Conservation (phyloP, 2,113 vertebrate species). For the Poecile atricapillus region DNA sequence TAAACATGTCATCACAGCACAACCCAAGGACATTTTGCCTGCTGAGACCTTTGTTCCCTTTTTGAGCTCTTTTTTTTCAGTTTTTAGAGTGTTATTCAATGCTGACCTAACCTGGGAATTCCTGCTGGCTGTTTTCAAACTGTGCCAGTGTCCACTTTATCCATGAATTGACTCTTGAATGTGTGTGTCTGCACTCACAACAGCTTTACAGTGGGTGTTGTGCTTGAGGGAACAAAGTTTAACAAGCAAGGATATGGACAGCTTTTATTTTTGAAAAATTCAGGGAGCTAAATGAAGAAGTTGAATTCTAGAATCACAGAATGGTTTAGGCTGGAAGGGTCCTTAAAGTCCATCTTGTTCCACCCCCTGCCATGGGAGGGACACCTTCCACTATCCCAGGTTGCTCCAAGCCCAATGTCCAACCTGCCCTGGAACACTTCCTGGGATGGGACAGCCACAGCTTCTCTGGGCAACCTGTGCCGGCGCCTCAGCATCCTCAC, state of each 20-base stretch:
- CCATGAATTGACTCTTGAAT: not conserved
- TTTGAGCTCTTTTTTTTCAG: not conserved
- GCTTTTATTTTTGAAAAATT: not conserved
- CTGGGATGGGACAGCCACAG: not conserved
- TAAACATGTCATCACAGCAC: not conserved
- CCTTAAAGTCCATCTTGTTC: not conserved
- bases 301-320: not conserved
- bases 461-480: not conserved
- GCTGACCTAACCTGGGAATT: not conserved
- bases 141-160: not conserved
- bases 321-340: not conserved
- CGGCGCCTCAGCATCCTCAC: not conserved
- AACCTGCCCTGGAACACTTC: fast-evolving
- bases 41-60: not conserved
- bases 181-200: not conserved
- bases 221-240: not conserved
- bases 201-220: not conserved
- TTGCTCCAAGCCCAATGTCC: not conserved
- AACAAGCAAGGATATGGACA: not conserved
- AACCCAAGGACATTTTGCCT: not conserved
- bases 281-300: not conserved
- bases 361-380: not conserved
- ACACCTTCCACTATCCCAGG: not conserved
- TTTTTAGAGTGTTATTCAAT: not conserved
- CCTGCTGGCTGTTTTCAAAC: not conserved